A percentile compares a stretch with the other conserved stretches of the same genome.
phyloP scores from a whole-genome alignment of 2,113 vertebrate species.

The Osmerus mordax region DNA sequence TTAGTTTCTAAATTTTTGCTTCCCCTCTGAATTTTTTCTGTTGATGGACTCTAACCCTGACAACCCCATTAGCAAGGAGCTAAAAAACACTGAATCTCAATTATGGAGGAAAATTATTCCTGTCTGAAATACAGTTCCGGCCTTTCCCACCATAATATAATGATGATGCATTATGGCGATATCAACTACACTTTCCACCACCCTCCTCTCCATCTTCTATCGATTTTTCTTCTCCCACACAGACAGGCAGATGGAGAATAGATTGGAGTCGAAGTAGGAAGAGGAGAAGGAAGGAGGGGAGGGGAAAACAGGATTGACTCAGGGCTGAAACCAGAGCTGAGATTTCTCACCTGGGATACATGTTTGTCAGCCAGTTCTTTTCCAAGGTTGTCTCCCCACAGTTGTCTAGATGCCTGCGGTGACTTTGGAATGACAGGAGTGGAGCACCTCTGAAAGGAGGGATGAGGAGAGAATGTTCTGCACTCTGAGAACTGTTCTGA shows the following conservation, averaged over 20 bases:
- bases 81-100: constrained; percentile 33
- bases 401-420: background rate
- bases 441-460: background rate
- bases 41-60: constrained; percentile 45
- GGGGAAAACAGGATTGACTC: background rate
- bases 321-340: background rate
- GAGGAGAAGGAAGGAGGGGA: background rate
- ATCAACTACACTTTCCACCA: constrained; percentile 30
- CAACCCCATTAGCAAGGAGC: constrained; percentile 49
- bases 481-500: too few relatives aligned
- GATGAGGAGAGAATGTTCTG: too few relatives aligned
- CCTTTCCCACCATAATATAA: constrained; percentile 39
- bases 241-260: background rate
- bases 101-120: constrained; percentile 45
- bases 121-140: constrained; percentile 29
- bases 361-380: background rate
- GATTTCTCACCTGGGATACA: constrained; percentile 13
- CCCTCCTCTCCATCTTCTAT: constrained; percentile 37
- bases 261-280: background rate
- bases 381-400: too few relatives aligned
- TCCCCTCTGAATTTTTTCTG: background rate
- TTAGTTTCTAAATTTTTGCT: constrained; percentile 16
- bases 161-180: constrained; percentile 45
- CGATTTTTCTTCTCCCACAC: constrained; percentile 29
- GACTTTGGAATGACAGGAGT: background rate